Conservation (phyloP, 2,888 invertebrate species). For the Osmoderma eremita region DNA sequence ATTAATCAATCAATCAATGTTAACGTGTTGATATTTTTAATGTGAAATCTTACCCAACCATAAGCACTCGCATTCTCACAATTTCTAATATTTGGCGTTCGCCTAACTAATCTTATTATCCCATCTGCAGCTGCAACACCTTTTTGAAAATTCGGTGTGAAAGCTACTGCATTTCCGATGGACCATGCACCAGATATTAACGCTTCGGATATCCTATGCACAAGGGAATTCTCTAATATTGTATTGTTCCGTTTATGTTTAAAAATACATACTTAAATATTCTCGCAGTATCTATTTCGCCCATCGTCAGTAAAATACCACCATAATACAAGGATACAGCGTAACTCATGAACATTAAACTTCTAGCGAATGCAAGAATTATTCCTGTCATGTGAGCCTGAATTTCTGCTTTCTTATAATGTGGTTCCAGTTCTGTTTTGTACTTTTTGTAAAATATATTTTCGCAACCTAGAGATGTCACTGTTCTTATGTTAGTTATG, state of each 20-base stretch:
- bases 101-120: constrained; percentile 72
- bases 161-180: constrained; percentile 73
- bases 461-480: constrained; percentile 75
- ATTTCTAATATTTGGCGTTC: constrained; percentile 70
- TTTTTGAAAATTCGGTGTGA: constrained; percentile 85
- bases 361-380: constrained; percentile 74
- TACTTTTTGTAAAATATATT: constrained; percentile 71
- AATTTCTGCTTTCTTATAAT: constrained; percentile 67
- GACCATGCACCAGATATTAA: constrained; percentile 78
- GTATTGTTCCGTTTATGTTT: neutral
- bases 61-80: constrained; percentile 52
- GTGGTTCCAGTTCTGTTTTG: constrained; percentile 67
- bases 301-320: constrained; percentile 72
- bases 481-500: constrained; percentile 77
- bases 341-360: constrained; percentile 69
- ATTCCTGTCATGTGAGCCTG: constrained; percentile 72
- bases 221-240: neutral
- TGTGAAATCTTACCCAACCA: constrained; percentile 56
- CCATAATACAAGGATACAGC: constrained; percentile 72
- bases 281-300: constrained; percentile 67
- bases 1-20: neutral
- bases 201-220: constrained; percentile 75
- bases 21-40: too few relatives aligned
- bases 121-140: constrained; percentile 77
- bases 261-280: constrained; percentile 74